Evolutionary conservation across 2,113 vertebrate species (phyloP).

Genomic region (Hydrolagus affinis): DNA sequence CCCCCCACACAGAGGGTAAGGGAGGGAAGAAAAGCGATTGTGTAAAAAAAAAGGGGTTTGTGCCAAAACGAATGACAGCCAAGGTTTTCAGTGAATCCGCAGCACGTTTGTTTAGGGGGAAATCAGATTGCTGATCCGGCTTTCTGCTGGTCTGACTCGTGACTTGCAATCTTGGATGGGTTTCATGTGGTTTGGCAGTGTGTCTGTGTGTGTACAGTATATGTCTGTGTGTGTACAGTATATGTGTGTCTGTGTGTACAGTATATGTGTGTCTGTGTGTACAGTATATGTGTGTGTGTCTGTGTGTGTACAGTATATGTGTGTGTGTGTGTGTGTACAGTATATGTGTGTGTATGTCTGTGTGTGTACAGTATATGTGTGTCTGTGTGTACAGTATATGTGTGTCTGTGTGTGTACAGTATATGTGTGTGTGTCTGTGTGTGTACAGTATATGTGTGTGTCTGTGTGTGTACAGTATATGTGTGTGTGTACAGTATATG

Average conservation of each 20-base stretch:
- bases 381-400: no score
- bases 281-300: neutral
- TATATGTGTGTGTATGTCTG: no score
- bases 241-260: no score
- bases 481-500: neutral
- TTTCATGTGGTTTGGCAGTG: slow-evolving; percentile 3
- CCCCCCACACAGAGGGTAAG: no score
- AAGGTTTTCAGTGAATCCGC: no score
- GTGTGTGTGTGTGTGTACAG: no score
- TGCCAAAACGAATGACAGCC: no score
- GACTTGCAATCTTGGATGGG: neutral
- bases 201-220: neutral
- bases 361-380: no score
- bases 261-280: no score
- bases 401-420: no score
- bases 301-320: neutral
- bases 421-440: neutral
- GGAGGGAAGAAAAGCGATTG: neutral
- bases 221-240: neutral
- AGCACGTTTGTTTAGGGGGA: no score
- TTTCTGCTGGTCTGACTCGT: neutral
- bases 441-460: neutral
- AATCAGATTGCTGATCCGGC: no score
- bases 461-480: neutral
- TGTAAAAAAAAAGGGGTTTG: neutral